Percentiles rank a stretch among this genome's conserved stretches.
These are phyloP conservation scores for Delichon dasypus DNA, from an alignment of 2,797 vertebrate genomes.

Conservation along the genomic window DNA sequence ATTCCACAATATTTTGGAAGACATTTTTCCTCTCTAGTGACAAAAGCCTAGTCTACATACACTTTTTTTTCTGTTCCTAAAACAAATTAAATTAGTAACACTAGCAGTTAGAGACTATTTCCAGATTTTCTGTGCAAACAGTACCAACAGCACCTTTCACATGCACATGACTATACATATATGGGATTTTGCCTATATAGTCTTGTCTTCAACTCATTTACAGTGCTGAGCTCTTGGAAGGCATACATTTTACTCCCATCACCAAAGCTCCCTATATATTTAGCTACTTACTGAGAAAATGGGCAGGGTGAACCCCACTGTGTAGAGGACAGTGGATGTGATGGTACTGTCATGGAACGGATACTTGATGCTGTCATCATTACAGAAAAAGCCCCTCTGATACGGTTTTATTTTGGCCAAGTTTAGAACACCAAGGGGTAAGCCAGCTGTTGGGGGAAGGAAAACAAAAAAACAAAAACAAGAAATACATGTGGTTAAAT, in stretches of 20 bases:
- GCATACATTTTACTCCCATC: constrained; percentile 44
- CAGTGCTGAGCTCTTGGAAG: neutral
- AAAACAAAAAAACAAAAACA: constrained; percentile 72
- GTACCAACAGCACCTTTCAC: neutral
- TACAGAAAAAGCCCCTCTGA: constrained; percentile 99
- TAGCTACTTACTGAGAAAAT: constrained; percentile 95
- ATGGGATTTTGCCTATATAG: neutral
- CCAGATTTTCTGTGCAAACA: neutral
- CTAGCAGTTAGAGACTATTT: neutral
- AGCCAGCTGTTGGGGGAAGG: constrained; percentile 89
- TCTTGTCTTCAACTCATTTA: neutral
- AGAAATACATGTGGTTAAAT: constrained; percentile 74
- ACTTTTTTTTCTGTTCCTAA: neutral
- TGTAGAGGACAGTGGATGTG: constrained; percentile 89
- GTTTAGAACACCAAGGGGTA: constrained; percentile 96
- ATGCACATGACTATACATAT: neutral
- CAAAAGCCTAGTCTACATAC: neutral
- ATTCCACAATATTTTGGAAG: neutral
- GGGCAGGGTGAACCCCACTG: constrained; percentile 92
- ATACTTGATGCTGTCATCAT: constrained; percentile 95
- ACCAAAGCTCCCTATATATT: constrained; percentile 67
- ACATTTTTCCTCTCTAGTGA: neutral
- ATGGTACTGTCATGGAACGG: constrained; percentile 94
- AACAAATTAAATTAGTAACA: neutral
- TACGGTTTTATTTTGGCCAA: constrained; percentile 95